These are phyloP conservation scores for Hippasteria phrygiana DNA, from an alignment of 53 echinoderm and acorn worm genomes.

Conservation along the genomic window DNA sequence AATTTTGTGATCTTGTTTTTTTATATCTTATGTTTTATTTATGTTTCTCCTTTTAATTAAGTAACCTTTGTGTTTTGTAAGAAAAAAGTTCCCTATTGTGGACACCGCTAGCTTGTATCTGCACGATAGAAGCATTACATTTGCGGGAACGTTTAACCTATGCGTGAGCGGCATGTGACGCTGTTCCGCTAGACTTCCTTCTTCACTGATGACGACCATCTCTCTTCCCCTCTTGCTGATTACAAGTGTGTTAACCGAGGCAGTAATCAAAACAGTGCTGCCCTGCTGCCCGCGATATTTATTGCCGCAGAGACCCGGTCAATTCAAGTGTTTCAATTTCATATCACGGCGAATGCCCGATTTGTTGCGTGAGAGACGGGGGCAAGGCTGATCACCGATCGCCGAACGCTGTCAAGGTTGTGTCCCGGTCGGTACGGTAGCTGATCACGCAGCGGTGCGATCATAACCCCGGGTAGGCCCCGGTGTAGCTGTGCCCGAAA, in stretches of 20 bases:
- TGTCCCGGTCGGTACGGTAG: not conserved
- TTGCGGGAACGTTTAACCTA: slow-evolving; percentile 21
- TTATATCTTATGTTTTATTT: too few species aligned
- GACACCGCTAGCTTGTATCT: not conserved
- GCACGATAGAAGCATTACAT: not conserved
- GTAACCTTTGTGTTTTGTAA: too few species aligned
- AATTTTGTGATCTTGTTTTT: too few species aligned
- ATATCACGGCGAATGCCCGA: slow-evolving; percentile 61
- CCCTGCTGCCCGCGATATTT: not conserved
- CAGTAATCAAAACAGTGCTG: slow-evolving; percentile 50
- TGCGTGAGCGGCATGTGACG: slow-evolving; percentile 8
- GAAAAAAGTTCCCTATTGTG: too few species aligned
- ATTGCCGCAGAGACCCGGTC: slow-evolving; percentile 51
- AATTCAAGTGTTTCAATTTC: slow-evolving; percentile 59
- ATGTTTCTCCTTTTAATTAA: too few species aligned
- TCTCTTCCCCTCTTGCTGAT: slow-evolving; percentile 30
- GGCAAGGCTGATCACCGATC: slow-evolving; percentile 46
- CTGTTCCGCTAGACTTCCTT: not conserved
- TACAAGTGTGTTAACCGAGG: slow-evolving; percentile 51
- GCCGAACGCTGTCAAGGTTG: slow-evolving; percentile 51
- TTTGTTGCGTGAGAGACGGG: slow-evolving; percentile 62
- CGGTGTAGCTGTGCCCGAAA: too few species aligned
- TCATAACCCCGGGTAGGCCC: too few species aligned
- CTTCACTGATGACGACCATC: slow-evolving; percentile 28
- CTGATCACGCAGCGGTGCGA: too few species aligned